A percentile compares a stretch with the other conserved stretches of the same genome.
These are phyloP conservation scores for Sparidentex hasta DNA, from an alignment of 2,797 vertebrate genomes.

Conservation along the genomic window DNA sequence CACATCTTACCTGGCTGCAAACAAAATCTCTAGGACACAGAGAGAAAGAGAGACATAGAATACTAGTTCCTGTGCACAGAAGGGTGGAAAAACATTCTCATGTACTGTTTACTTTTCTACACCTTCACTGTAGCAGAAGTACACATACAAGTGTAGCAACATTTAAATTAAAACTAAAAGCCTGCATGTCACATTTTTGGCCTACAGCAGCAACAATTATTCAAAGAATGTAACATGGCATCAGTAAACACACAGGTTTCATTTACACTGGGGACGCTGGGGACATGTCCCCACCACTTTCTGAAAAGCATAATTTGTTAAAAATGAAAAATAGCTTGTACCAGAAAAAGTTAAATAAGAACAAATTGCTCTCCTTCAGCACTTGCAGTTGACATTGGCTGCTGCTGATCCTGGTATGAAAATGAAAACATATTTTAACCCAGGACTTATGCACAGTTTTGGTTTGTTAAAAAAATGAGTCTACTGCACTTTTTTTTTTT, in stretches of 20 bases:
- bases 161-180: background rate
- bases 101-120: background rate
- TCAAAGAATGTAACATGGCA: background rate
- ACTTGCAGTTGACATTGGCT: too few relatives aligned
- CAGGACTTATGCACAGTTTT: too few relatives aligned
- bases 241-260: background rate
- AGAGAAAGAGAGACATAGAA: constrained; percentile 47
- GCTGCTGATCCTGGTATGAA: too few relatives aligned
- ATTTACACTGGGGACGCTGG: too few relatives aligned
- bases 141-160: background rate
- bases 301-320: too few relatives aligned
- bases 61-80: constrained; percentile 25
- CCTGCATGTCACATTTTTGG: background rate
- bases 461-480: too few relatives aligned
- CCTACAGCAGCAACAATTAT: background rate
- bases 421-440: too few relatives aligned
- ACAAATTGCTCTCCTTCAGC: too few relatives aligned
- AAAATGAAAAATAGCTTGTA: too few relatives aligned
- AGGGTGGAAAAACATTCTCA: constrained; percentile 1
- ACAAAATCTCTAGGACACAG: constrained; percentile 28
- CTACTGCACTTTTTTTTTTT: too few relatives aligned
- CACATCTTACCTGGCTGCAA: constrained; percentile 45
- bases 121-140: background rate
- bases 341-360: too few relatives aligned
- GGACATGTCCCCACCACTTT: too few relatives aligned